Conservation (phyloP, 2,888 invertebrate species). For the Myopa tessellatipennis region DNA sequence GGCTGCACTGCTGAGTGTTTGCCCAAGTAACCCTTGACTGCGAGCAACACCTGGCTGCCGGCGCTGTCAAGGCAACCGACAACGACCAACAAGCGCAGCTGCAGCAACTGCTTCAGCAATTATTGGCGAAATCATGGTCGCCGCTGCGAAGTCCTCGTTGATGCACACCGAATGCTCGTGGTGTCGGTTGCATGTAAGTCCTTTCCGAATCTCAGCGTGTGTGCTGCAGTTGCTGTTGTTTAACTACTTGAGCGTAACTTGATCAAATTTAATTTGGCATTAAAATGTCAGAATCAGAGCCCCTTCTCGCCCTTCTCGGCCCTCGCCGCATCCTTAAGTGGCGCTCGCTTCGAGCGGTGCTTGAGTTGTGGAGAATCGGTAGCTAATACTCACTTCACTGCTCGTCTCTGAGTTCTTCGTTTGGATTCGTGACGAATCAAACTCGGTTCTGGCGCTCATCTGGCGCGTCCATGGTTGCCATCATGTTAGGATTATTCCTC, state of each 20-base stretch:
- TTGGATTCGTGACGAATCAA: slow-evolving; percentile 30
- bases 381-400: background rate
- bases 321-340: too few relatives aligned
- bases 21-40: slow-evolving; percentile 35
- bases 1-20: slow-evolving; percentile 33
- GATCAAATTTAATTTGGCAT: slow-evolving; percentile 30
- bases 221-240: background rate
- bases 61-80: slow-evolving; percentile 7
- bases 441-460: background rate
- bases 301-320: too few relatives aligned
- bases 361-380: background rate
- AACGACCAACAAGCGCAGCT: background rate
- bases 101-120: slow-evolving; percentile 8
- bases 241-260: slow-evolving; percentile 13
- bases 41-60: slow-evolving; percentile 30
- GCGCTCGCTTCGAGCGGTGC: background rate
- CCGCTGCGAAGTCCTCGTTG: slow-evolving; percentile 24
- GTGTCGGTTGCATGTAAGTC: background rate
- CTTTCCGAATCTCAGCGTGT: background rate
- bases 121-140: slow-evolving; percentile 48
- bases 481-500: background rate
- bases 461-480: slow-evolving; percentile 9
- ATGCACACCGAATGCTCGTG: background rate
- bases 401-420: slow-evolving; percentile 13
- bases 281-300: slow-evolving; percentile 22